Evolutionary conservation across 2,113 vertebrate genomes (phyloP).

Genomic region (Bungarus multicinctus): DNA sequence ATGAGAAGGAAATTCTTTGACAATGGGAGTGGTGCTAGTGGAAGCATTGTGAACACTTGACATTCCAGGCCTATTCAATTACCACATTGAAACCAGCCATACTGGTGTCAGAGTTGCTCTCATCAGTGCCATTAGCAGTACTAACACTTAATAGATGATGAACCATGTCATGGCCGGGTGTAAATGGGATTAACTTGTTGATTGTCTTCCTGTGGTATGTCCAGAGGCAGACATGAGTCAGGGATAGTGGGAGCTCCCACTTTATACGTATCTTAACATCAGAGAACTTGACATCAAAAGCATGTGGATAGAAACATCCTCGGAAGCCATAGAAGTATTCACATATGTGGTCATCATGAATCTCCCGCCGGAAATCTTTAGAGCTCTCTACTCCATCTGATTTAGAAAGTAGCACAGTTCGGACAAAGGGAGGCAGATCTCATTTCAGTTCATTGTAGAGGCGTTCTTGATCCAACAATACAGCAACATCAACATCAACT

Average conservation of each 20-base stretch:
- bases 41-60: slow-evolving; percentile 93
- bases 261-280: slow-evolving; percentile 98
- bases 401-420: slow-evolving; percentile 90
- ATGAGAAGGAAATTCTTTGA: slow-evolving; percentile 93
- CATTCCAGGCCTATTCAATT: slow-evolving; percentile 87
- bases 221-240: slow-evolving; percentile 93
- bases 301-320: slow-evolving; percentile 92
- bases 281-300: slow-evolving; percentile 93
- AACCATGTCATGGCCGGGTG: slow-evolving; percentile 91
- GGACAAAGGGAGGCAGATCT: slow-evolving; percentile 94
- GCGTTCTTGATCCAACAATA: slow-evolving; percentile 95
- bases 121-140: slow-evolving; percentile 81
- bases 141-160: slow-evolving; percentile 96
- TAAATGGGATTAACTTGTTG: slow-evolving; percentile 95
- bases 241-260: slow-evolving; percentile 96
- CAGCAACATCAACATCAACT: slow-evolving; percentile 95
- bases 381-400: slow-evolving; percentile 92
- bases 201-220: slow-evolving; percentile 98
- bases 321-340: slow-evolving; percentile 98
- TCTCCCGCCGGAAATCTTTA: slow-evolving; percentile 90
- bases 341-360: slow-evolving; percentile 89
- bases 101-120: slow-evolving; percentile 83
- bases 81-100: slow-evolving; percentile 96
- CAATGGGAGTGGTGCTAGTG: slow-evolving; percentile 88
- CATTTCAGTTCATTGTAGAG: slow-evolving; percentile 95